Base-by-base conservation (phyloP, 2,888 invertebrate genomes). In the Argyresthia goedartella region DNA sequence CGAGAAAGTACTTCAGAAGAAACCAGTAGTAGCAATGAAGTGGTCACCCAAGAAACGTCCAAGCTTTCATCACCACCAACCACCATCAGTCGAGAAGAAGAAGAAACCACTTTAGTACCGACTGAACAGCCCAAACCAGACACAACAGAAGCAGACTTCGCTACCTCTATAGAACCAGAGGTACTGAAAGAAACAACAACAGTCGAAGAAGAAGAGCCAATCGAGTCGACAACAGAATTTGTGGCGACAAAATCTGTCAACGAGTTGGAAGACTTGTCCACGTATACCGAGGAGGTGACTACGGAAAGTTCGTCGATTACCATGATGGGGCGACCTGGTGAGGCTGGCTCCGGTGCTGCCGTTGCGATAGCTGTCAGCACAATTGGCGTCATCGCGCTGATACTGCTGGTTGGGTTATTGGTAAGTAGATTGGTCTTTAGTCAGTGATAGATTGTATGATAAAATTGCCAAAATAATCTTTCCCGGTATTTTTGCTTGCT, bases 281-380 rank as follows among this genome's bases (percentile, higher is more conserved):
- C 64, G 50, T 78, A 71, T 56, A 64, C 60, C 15, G 78, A 64
- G 44, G 79, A 72, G 25, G 60, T 72, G 64, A 81, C 74, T 6
- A 88, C 76, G 52, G 82, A 73, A 62, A 73, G 68, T 35, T 76
- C 71, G 33, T 71, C 65, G 33, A 73, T n/a, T 3, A 39, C 39
- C 10, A 39, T 11, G 10, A 11, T 39, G 39, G 73, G 63, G 74
- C 69, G 36, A 76, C 71, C 35, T 72, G 76, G 69, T 8, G 84
- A 81, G 41, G 81, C 87, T 4, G 89, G 89, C 45, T 89, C 90
- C 0, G 93, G 92, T 53, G 92, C 93, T 6, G 91, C 94, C 50
- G 92, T 94, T 10, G 95, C 95, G 11, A 93, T 95, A 55, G 91
- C 93, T 8, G 93, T 95, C 54, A 93, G 94, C 59, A 91, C 92